These are phyloP conservation scores for Junonia oenone DNA, from an alignment of 2,888 invertebrate species.

Conservation along the genomic window DNA sequence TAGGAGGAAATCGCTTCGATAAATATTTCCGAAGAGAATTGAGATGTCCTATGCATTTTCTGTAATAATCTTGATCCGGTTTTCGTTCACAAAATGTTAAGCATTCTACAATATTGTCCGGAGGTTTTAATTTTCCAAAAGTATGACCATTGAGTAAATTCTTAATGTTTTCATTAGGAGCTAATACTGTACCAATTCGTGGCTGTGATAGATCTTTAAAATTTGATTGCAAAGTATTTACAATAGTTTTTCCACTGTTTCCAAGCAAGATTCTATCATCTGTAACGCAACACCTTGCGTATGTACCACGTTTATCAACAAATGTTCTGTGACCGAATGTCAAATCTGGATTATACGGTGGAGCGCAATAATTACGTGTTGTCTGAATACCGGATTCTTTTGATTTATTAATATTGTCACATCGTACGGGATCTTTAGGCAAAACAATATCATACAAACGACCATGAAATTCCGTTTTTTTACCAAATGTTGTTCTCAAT, in stretches of 20 bases:
- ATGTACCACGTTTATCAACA: constrained; percentile 67
- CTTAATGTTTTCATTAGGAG: constrained; percentile 70
- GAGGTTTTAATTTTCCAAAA: constrained; percentile 64
- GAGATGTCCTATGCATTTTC: constrained; percentile 63
- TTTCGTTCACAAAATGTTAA: constrained; percentile 53
- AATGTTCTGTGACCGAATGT: constrained; percentile 64
- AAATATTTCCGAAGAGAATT: constrained; percentile 59
- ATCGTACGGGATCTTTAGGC: constrained; percentile 47
- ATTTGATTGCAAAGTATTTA: constrained; percentile 63
- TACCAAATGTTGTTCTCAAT: constrained; percentile 53
- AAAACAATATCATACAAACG: constrained; percentile 59
- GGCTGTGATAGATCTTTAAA: constrained; percentile 49
- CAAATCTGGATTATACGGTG: constrained; percentile 58
- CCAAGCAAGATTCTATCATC: constrained; percentile 57
- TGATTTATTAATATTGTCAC: constrained; percentile 46
- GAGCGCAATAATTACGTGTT: constrained; percentile 53
- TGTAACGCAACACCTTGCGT: constrained; percentile 63
- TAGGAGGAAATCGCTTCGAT: constrained; percentile 46
- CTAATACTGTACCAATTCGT: constrained; percentile 55
- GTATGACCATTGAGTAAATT: constrained; percentile 63
- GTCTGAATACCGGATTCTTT: constrained; percentile 47
- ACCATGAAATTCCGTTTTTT: constrained; percentile 43
- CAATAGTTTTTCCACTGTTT: constrained; percentile 45
- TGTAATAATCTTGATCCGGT: constrained; percentile 54
- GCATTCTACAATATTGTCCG: constrained; percentile 67